Base-by-base conservation (phyloP, 2,888 invertebrate genomes). In the Boloria selene region DNA sequence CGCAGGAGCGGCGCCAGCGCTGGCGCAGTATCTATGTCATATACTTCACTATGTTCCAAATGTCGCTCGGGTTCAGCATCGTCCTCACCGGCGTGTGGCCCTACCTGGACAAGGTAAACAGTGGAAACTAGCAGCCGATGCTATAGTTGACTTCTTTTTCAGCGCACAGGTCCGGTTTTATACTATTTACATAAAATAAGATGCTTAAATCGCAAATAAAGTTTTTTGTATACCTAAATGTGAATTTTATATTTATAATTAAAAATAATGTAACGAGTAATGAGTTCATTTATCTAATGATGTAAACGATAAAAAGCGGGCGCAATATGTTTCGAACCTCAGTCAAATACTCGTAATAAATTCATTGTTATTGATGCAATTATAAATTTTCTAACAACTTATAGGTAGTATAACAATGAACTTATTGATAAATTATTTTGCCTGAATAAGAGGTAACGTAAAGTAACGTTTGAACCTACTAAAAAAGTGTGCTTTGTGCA, bases 11-110 rank as follows among this genome's bases (percentile, higher is more conserved):
- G 74, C 93, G 92, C 74, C 93, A 95, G 81, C 93, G 97, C 87
- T 96, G 96, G 95, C 93, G 94, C 72, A 97, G 97, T 71, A 93
- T 97, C 70, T 94, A 96, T 78, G 93, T 96, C 52, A 96, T 97
- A 79, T 97, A 97, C 87, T 97, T 97, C 85, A 97, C 97, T 64
- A 97, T 97, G 95, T 97, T 97, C 88, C 93, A 97, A 73, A 97
- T 97, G 95, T 96, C 97, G 0, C 90, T 97, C 59, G 97, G 97
- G 31, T 97, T 97, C 87, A 97, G 97, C 83, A 96, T 97, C 74
- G 95, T 96, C 73, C 93, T 97, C 53, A 97, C 97, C 0, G 97
- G 97, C 64, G 96, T 97, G 55, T 97, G 96, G 96, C 97, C 97
- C 2, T 97, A 96, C 83, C 93, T 97, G 66, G 95, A 95, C 80